Evolutionary conservation across 2,113 vertebrate genomes (phyloP).

Genomic region (Elaphurus davidianus): DNA sequence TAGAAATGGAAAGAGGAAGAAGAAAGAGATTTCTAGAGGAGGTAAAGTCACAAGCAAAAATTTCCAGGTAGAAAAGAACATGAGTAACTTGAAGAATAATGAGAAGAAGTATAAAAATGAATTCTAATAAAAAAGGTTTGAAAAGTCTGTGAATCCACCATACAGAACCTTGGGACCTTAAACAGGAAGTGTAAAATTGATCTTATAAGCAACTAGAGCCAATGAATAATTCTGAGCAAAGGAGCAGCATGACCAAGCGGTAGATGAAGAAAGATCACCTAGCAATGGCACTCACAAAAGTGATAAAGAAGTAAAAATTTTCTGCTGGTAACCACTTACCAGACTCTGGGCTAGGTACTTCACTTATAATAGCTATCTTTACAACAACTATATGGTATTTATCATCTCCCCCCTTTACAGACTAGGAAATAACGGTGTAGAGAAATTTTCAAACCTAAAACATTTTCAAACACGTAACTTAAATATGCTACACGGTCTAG

Average conservation of each 20-base stretch:
- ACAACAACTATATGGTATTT: background rate
- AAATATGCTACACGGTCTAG: background rate
- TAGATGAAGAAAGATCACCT: background rate
- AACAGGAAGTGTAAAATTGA: background rate
- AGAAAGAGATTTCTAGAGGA: background rate
- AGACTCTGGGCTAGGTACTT: background rate
- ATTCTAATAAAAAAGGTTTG: slow-evolving; percentile 1
- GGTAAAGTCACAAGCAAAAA: background rate
- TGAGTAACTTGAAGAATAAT: background rate
- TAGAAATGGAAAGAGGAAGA: background rate
- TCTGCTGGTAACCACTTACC: background rate
- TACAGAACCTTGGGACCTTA: background rate
- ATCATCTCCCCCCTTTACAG: background rate
- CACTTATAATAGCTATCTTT: background rate
- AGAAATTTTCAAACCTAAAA: background rate
- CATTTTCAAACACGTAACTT: background rate
- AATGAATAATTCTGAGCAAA: background rate
- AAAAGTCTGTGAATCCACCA: background rate
- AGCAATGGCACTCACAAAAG: background rate
- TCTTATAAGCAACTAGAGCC: background rate
- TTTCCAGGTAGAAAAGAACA: background rate
- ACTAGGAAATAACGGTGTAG: background rate
- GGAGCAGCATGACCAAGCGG: background rate
- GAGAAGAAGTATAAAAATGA: background rate
- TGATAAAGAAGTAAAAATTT: background rate